phyloP scores from a whole-genome alignment of 1,140 invertebrate species.

The Chrysomallon squamiferum region DNA sequence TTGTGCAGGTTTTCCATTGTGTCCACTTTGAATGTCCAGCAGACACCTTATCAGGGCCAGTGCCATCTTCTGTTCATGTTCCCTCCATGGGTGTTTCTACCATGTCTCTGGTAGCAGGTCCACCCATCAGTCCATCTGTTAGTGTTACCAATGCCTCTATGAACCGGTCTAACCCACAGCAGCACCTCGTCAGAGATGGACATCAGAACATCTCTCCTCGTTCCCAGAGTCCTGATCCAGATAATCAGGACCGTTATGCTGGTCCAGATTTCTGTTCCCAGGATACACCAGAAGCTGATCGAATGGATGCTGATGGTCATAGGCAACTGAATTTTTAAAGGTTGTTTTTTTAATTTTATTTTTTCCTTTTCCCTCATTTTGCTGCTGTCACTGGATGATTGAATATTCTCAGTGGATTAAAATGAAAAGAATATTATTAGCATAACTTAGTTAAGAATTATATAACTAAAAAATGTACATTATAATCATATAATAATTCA shows the following conservation, averaged over 20 bases:
- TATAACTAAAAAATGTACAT: no score
- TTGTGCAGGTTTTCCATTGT: slow-evolving; percentile 93
- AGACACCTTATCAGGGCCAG: slow-evolving; percentile 21
- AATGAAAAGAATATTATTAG: no score
- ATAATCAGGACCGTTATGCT: slow-evolving; percentile 22
- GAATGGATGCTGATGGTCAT: slow-evolving; percentile 20
- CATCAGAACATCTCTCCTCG: slow-evolving; percentile 11
- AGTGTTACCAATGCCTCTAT: background rate
- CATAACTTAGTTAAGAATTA: no score
- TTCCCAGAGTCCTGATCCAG: slow-evolving; percentile 12
- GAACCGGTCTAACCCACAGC: slow-evolving; percentile 10
- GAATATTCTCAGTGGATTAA: no score
- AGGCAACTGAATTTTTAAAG: no score
- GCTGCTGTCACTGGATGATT: no score
- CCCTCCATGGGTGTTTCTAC: background rate
- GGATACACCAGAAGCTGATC: slow-evolving; percentile 43
- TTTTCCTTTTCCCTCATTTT: no score
- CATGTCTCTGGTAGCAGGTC: slow-evolving; percentile 2
- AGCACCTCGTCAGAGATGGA: slow-evolving; percentile 3
- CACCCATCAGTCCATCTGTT: slow-evolving; percentile 14
- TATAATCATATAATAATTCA: no score
- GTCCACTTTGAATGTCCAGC: slow-evolving; percentile 95
- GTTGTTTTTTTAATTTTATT: no score
- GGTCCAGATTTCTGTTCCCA: slow-evolving; percentile 35
- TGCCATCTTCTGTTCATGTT: slow-evolving; percentile 15